Base-by-base conservation (phyloP, 1,140 invertebrate species). In the Brachionus rubens region DNA sequence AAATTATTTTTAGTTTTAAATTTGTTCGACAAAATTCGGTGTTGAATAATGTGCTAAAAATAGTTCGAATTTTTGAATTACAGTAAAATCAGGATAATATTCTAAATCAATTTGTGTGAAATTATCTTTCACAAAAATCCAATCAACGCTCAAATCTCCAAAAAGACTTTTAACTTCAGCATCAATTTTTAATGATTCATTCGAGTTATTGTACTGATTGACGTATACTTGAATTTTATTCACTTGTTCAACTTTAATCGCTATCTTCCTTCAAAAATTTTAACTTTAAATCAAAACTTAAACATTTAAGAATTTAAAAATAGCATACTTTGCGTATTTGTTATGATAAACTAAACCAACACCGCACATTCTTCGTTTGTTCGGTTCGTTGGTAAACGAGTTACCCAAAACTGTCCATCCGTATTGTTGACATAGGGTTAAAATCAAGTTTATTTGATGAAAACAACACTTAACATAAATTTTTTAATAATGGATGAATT, bases 171-270 rank as follows among this genome's bases (percentile, higher is more conserved):
- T 48, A 3, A 50, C 16, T 48, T 72, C 46, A 33, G 28, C 10
- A 54, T 54, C n/a, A 14, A 36, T 36, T 54, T 54, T 28, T 14
- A 24, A 14, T 6, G 16, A 16, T 30, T 4, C 28, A 33, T 19
- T 59, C 54, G 21, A 30, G 19, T 36, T 16, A 3, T 72, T 72
- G 19, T 72, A 72, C 26, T 72, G 68, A 54, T 50, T 48, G 12
- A 72, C 46, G 41, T n/a, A 72, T 16, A 72, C 36, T 72, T 72
- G 24, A 50, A 72, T 72, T 36, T 33, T 72, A 41, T 72, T 72
- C 16, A 50, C 21, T 12, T 19, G 3, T 16, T 41, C 68, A 54
- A 72, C 50, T 47, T 72, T 72, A 4, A 72, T 50, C n/a, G 43
- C 68, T 14, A 72, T 54, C 50, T 72, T 72, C 40, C 68, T 72